Base-by-base conservation (phyloP, 2,888 invertebrate species). In the Drosophila falleni region DNA sequence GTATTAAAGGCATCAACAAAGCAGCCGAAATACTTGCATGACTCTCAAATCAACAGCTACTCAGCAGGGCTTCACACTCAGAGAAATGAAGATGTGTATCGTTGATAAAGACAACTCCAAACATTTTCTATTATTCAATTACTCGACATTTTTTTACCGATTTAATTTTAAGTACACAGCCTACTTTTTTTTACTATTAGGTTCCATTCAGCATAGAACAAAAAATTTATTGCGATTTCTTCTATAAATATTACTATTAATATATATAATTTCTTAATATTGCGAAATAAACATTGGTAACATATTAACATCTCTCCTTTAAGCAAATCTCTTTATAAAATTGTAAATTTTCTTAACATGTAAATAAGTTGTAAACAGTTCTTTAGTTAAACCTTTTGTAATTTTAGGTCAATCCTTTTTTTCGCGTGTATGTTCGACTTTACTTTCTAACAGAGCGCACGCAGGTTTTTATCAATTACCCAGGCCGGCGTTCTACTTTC, bases 381-480 rank as follows among this genome's bases (percentile, higher is more conserved):
- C 11, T 5, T 19, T 16, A 23, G 6, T n/a, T 37, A 3, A 26
- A 6, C 23, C 39, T 37, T 37, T 37, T 39, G n/a, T 23, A 37
- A 39, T 26, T 23, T 39, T 23, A 5, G 29, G 19, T 49, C n/a
- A 11, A 9, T 15, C 6, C 26, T 35, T 47, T 71, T 60, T 44
- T n/a, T n/a, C 2, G 44, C 41, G 62, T 68, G 78, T 68, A 59
- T 68, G 74, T 33, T 60, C 53, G 69, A 71, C 59, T 78, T 80
- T 88, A 84, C 84, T 84, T 84, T 84, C 84, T 88, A 88, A 86
- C 75, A 58, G 59, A 71, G 74, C 72, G 74, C 86, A 86, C 75
- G 80, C 73, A 60, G 33, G 31, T 55, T 46, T 70, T 80, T 71
- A 75, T 75, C 86, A 88, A 71, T 86, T 83, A 71, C 50, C 63